Evolutionary conservation across 2,888 invertebrate genomes (phyloP).

Genomic region (Dryomyza anilis): DNA sequence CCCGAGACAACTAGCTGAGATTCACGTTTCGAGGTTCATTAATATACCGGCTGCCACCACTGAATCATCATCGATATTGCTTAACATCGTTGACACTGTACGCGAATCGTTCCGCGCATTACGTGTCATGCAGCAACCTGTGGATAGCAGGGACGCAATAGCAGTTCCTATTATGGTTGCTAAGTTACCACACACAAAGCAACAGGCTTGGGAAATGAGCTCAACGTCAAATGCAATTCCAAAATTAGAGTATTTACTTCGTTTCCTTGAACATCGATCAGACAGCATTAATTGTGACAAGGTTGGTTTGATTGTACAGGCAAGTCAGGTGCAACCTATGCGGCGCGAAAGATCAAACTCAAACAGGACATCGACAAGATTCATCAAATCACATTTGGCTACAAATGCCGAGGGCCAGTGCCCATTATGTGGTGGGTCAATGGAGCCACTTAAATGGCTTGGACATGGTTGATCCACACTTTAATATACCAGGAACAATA

Average conservation of each 20-base stretch:
- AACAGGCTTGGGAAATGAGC: not conserved
- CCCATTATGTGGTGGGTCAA: not conserved
- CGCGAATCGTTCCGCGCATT: not conserved
- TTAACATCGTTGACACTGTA: conserved; percentile 18
- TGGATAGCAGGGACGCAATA: conserved; percentile 4
- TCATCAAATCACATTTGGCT: not conserved
- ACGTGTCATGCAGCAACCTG: not conserved
- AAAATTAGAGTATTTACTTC: not conserved
- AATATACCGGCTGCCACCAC: conserved; percentile 12
- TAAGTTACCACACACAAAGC: not conserved
- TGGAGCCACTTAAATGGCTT: not conserved
- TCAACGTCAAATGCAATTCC: not conserved
- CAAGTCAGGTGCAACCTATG: not conserved
- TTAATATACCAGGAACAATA: not conserved
- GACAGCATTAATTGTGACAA: not conserved
- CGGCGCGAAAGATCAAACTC: not conserved
- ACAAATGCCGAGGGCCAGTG: not conserved
- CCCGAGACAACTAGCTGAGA: conserved; percentile 21
- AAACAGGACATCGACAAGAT: not conserved
- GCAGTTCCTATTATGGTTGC: not conserved
- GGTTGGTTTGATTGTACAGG: not conserved
- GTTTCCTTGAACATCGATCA: not conserved
- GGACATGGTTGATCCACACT: not conserved
- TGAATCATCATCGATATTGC: conserved; percentile 16
- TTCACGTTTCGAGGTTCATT: conserved; percentile 26